Conservation (phyloP, 2,888 invertebrate genomes). For the Dastarcus helophoroides region DNA sequence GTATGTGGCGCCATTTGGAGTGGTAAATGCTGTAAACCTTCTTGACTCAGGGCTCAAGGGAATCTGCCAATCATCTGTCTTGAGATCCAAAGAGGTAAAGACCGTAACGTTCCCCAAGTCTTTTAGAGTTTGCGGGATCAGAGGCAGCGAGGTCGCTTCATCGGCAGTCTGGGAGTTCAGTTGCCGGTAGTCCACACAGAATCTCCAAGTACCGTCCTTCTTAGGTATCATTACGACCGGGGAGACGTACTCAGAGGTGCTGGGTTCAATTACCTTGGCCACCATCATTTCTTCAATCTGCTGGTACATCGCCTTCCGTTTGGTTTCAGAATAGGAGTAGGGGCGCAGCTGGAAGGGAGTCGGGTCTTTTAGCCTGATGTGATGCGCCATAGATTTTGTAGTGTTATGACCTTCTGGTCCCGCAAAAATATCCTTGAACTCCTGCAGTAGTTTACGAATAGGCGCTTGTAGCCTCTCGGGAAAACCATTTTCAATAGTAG, state of each 20-base stretch:
- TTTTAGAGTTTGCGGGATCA: no score
- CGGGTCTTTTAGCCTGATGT: no score
- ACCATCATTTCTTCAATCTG: background rate
- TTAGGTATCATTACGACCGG: constrained; percentile 1
- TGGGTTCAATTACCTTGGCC: background rate
- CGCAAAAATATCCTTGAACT: background rate
- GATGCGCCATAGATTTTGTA: background rate
- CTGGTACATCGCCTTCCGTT: background rate
- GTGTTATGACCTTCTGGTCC: background rate
- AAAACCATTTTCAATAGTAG: no score
- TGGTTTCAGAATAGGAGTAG: background rate
- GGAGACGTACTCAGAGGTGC: background rate
- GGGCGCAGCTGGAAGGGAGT: no score
- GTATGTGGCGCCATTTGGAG: constrained; percentile 11
- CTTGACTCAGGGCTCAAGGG: background rate
- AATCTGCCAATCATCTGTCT: constrained; percentile 1
- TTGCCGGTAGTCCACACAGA: background rate
- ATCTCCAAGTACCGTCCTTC: background rate
- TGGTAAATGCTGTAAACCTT: constrained; percentile 8
- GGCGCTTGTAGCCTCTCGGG: no score
- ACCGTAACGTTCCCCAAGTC: background rate
- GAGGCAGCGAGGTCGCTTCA: constrained; percentile 1
- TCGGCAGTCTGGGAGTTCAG: background rate
- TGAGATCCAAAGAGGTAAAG: background rate
- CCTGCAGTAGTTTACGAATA: background rate